phyloP scores from a whole-genome alignment of 1,140 invertebrate species.

The Teleopsis dalmanni region DNA sequence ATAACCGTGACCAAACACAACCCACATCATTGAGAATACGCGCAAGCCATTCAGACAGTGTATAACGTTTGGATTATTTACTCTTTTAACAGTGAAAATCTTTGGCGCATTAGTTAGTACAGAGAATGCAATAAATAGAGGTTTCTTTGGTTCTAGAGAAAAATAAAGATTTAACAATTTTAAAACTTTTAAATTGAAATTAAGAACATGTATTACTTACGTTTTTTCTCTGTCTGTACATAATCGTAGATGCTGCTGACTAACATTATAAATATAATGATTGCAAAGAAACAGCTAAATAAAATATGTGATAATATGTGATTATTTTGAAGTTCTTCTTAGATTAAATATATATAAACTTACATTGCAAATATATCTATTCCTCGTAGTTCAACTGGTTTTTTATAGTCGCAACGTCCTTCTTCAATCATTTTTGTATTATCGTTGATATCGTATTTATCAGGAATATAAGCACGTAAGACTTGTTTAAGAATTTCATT shows the following conservation, averaged over 20 bases:
- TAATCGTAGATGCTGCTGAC: conserved; percentile 36
- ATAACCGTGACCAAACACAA: conserved; percentile 55
- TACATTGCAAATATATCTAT: conserved; percentile 40
- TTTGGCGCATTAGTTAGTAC: conserved; percentile 37
- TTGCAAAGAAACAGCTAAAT: conserved; percentile 27
- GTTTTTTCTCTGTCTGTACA: conserved; percentile 26
- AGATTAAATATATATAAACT: conserved; percentile 9
- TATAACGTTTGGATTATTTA: conserved; percentile 35
- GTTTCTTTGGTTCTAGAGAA: conserved; percentile 21
- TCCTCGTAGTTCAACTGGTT: conserved; percentile 25
- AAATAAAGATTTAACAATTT: background rate
- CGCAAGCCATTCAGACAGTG: conserved; percentile 52
- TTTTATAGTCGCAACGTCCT: conserved; percentile 28
- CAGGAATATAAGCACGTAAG: conserved; percentile 15
- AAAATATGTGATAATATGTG: background rate
- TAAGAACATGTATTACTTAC: conserved; percentile 15
- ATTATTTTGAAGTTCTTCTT: background rate
- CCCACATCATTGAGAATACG: conserved; percentile 58
- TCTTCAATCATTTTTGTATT: conserved; percentile 20
- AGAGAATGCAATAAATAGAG: conserved; percentile 30
- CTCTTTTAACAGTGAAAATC: conserved; percentile 35
- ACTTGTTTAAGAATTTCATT: conserved; percentile 20
- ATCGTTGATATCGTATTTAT: conserved; percentile 21
- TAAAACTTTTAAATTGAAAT: background rate
- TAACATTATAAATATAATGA: conserved; percentile 28